Evolutionary conservation across 2,888 invertebrate species (phyloP), one percentile per base, ranked within the genome.

Genomic region (Pollenia labialis): DNA sequence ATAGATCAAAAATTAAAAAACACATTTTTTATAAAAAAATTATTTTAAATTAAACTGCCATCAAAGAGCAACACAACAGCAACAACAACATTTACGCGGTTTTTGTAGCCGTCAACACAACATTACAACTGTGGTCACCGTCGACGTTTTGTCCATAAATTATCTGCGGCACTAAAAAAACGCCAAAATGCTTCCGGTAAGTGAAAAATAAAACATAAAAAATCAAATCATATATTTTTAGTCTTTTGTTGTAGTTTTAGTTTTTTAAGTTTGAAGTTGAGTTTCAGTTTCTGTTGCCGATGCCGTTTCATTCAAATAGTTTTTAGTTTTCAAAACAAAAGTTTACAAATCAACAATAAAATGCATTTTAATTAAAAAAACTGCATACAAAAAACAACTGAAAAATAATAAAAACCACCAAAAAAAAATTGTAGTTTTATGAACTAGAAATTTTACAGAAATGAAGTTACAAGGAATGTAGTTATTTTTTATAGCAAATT

Each of bases 181-280:
- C 88, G 81, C 89, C 90, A 91, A 92, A 91, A 91, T 91, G 91
- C 89, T 91, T 92, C 92, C 92, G 91, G 91, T 91, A 92, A 91
- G 91, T 91, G 74, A 77, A 86, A 80, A 75, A 77, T 58, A 68
- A 54, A 66, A 62, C 56, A 16, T 48, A 77, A 72, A 48, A 69
- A 77, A 72, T 62, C 60, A 66, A 76, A 72, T 64, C 56, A 66
- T 44, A 50, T 66, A 60, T 69, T 60, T 58, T 54, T 50, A 7
- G 11, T 75, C 32, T 66, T 46, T 44, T 60, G 60, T 42, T 50
- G 12, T 58, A 66, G 42, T 46, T 11, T 16, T 48, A 68, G 58
- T 64, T 44, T 69, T 50, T 79, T 79, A 32, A 32, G 32, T 40
- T 79, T 56, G 44, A 44, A 64, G 18, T 64, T 69, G 50, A 50